Conservation (phyloP, 2,888 invertebrate genomes). For the Torymus texanus region DNA sequence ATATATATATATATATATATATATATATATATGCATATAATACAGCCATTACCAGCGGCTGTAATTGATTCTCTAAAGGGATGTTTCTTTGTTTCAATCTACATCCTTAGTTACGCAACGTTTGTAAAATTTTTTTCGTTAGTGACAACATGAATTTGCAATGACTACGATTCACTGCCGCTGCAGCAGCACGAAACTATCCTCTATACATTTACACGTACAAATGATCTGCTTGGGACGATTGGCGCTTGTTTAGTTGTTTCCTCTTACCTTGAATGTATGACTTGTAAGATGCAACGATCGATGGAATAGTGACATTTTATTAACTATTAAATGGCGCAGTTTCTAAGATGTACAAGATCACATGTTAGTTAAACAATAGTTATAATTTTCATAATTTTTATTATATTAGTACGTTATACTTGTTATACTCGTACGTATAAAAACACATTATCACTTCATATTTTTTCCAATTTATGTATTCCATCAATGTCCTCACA, state of each 20-base stretch:
- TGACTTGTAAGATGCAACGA: not conserved
- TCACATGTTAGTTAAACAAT: conserved; percentile 12
- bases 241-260: not conserved
- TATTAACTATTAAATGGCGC: not conserved
- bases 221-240: conserved; percentile 33
- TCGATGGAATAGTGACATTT: not conserved
- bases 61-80: not conserved
- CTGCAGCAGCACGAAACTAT: conserved; percentile 39
- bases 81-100: conserved; percentile 16
- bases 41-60: conserved; percentile 40
- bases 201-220: conserved; percentile 40
- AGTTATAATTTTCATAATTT: conserved; percentile 20
- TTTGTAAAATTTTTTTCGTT: conserved; percentile 45
- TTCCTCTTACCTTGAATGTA: not conserved
- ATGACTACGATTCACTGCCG: conserved; percentile 40
- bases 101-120: conserved; percentile 33
- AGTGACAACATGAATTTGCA: conserved; percentile 53
- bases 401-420: conserved; percentile 3
- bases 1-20: not conserved
- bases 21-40: not conserved
- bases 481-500: not conserved
- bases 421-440: conserved; percentile 13
- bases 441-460: conserved; percentile 24
- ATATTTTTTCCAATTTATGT: conserved; percentile 1
- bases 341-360: conserved; percentile 1